phyloP scores from a whole-genome alignment of 2,888 invertebrate species.

The Agriopis aurantiaria region DNA sequence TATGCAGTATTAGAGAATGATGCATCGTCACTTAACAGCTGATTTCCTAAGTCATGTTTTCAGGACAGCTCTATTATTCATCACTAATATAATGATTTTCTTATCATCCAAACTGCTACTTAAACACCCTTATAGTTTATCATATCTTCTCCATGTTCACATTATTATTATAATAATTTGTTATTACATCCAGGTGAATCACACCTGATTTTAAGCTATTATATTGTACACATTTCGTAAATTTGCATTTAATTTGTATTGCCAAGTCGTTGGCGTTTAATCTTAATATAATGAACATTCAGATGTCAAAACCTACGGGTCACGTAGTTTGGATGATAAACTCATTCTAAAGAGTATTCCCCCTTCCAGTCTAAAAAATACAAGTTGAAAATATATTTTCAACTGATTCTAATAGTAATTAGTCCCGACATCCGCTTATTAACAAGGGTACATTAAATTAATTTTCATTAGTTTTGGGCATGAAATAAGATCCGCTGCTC shows the following conservation, averaged over 20 bases:
- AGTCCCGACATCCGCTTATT: constrained; percentile 82
- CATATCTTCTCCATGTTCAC: background rate
- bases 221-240: background rate
- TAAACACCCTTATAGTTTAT: constrained; percentile 3
- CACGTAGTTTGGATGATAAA: constrained; percentile 80
- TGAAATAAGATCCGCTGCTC: constrained; percentile 80
- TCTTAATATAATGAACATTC: background rate
- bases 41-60: constrained; percentile 83
- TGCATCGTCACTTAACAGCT: constrained; percentile 86
- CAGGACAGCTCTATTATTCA: constrained; percentile 86
- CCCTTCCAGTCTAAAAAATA: constrained; percentile 30
- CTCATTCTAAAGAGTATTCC: constrained; percentile 71
- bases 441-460: constrained; percentile 78
- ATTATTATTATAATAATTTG: background rate
- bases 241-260: background rate
- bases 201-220: background rate
- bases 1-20: constrained; percentile 86
- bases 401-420: constrained; percentile 55
- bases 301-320: constrained; percentile 25
- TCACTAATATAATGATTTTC: constrained; percentile 77
- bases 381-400: constrained; percentile 37
- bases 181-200: background rate
- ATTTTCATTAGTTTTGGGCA: constrained; percentile 84
- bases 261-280: background rate
- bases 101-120: constrained; percentile 78